Conservation (phyloP, 2,113 vertebrate species). For the Leptobrachium leishanense region DNA sequence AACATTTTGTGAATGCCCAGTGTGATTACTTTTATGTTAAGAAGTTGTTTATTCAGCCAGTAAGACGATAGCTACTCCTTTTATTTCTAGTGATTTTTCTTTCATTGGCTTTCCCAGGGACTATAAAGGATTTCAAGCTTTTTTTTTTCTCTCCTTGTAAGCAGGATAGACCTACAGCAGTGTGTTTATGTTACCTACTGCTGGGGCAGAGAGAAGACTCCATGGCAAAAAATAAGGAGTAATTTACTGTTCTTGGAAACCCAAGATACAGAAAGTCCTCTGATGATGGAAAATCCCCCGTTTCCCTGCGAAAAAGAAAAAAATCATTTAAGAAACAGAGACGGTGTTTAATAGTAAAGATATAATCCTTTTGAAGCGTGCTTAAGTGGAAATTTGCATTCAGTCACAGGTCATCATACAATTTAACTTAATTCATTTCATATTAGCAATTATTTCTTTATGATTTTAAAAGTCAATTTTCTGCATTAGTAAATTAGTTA, state of each 20-base stretch:
- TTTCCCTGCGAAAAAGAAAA: too few relatives aligned
- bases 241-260: constrained; percentile 18
- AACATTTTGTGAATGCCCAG: constrained; percentile 41
- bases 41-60: constrained; percentile 53
- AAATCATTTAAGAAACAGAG: too few relatives aligned
- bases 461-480: too few relatives aligned
- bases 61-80: constrained; percentile 40
- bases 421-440: too few relatives aligned
- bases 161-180: constrained; percentile 83
- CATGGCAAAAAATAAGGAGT: constrained; percentile 57
- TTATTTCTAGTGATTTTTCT: constrained; percentile 53
- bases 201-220: constrained; percentile 60
- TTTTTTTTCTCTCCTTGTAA: constrained; percentile 45
- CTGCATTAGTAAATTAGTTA: too few relatives aligned
- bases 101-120: constrained; percentile 53
- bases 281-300: constrained; percentile 33
- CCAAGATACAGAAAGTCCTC: constrained; percentile 49
- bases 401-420: too few relatives aligned
- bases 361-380: constrained; percentile 1
- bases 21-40: constrained; percentile 41
- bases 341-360: constrained; percentile 1
- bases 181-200: constrained; percentile 78
- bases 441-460: too few relatives aligned
- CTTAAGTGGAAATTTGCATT: background rate
- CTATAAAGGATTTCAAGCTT: constrained; percentile 58